Conservation (phyloP, 2,113 vertebrate species). For the Isurus oxyrinchus region DNA sequence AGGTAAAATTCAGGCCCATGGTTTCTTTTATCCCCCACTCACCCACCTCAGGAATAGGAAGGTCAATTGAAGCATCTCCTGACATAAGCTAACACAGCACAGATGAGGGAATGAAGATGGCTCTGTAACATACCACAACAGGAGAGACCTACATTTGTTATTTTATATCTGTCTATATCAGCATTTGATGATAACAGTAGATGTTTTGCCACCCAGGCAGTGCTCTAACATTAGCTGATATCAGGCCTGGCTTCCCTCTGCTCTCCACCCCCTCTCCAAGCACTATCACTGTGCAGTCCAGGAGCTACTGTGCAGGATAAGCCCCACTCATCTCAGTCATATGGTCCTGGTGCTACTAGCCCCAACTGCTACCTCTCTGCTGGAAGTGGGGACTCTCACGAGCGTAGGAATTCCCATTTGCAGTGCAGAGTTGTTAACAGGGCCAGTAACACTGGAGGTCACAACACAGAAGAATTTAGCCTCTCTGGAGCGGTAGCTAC, state of each 20-base stretch:
- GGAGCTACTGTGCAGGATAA: not conserved
- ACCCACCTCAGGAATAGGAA: not conserved
- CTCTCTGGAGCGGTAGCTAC: no score
- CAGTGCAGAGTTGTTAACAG: no score
- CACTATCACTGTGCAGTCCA: not conserved
- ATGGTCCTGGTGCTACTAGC: no score
- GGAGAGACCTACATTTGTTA: not conserved
- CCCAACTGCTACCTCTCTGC: no score
- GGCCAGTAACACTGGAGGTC: no score
- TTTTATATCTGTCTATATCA: not conserved
- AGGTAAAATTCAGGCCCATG: no score
- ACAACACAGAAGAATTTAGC: no score
- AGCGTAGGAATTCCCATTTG: no score
- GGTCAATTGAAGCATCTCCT: not conserved
- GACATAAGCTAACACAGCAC: not conserved
- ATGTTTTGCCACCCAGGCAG: not conserved
- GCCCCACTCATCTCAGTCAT: not conserved
- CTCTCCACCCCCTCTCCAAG: not conserved
- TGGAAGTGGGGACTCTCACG: no score
- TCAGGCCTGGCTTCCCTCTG: not conserved
- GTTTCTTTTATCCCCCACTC: not conserved
- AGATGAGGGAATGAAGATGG: not conserved
- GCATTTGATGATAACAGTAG: not conserved
- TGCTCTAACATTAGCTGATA: not conserved
- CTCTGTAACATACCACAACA: not conserved